Base-by-base conservation (phyloP, 2,797 vertebrate species). In the Parauchenoglanis ngamensis region DNA sequence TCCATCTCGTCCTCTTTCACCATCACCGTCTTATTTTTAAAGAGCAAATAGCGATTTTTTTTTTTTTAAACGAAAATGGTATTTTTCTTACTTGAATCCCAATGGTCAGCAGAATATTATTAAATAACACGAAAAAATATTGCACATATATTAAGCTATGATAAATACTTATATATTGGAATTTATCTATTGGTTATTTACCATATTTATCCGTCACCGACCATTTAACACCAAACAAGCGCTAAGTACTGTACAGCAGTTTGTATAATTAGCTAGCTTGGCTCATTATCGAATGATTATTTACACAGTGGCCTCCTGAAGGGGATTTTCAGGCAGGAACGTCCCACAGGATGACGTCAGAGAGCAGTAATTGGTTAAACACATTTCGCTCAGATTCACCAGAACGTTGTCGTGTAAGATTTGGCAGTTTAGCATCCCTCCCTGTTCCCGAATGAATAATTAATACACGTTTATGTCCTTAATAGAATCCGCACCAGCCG, bases 401-500 rank as follows among this genome's bases (percentile, higher is more conserved):
- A n/a, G 3, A 31, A 19, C 13, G 10, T 23, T 73, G 21, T n/a
- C 10, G 52, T 56, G 11, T 57, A 40, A 61, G n/a, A n/a, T 31
- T 19, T 19, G 31, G 88, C 90, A 93, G 91, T 85, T 89, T 88
- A 90, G 8, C 88, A 91, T 88, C 91, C 92, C 72, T 88, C 84
- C 40, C 40, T 40, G 40, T 40, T 40, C 40, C 3, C 40, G 40
- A 40, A 40, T 40, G 40, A 40, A 40, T 40, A 40, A 40, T 40
- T 40, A 40, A 40, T 40, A 4, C 40, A 40, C 40, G 40, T 40
- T 40, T 40, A 40, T 4, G 40, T 40, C 40, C 40, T 40, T 90
- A 94, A 92, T 89, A 92, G 90, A 93, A 92, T 85, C 23, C 63
- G 83, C 87, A 78, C 1, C 88, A 92, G 92, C 90, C 86, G 44